Evolutionary conservation across 2,113 vertebrate species (phyloP).

Genomic region (Thamnaconus septentrionalis): DNA sequence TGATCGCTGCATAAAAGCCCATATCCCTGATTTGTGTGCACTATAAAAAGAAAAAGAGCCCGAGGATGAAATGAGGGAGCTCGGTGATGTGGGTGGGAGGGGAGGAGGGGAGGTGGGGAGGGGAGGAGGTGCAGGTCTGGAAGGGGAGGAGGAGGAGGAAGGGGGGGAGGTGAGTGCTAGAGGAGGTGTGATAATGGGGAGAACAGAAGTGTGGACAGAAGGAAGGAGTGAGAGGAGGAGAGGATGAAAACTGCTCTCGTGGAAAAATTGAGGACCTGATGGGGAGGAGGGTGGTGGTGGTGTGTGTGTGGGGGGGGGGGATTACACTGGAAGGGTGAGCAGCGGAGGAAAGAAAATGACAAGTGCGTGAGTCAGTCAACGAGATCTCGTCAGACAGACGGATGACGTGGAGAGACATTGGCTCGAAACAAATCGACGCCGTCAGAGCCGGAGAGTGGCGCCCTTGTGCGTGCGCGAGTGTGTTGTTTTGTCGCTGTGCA

Average conservation of each 20-base stretch:
- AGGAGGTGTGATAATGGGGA: conserved; percentile 34
- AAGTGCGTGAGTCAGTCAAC: conserved; percentile 71
- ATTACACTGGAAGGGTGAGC: no score
- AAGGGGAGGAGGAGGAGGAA: no score
- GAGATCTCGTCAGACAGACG: conserved; percentile 68
- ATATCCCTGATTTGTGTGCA: conserved; percentile 61
- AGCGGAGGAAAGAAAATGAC: conserved; percentile 10
- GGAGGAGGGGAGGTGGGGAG: no score
- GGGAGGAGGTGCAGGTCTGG: no score
- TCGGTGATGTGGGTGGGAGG: no score
- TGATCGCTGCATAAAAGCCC: conserved; percentile 67
- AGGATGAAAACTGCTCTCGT: no score
- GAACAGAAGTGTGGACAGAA: conserved; percentile 56
- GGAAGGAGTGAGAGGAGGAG: conserved; percentile 35
- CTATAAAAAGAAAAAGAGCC: conserved; percentile 36
- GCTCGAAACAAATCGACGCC: conserved; percentile 74
- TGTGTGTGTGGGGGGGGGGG: no score
- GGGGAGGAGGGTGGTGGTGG: no score
- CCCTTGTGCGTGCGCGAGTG: conserved; percentile 11
- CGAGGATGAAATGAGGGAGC: conserved; percentile 22
- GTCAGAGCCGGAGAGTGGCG: conserved; percentile 54
- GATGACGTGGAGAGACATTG: conserved; percentile 67
- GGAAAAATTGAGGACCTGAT: no score
- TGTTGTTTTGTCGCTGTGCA: no score
- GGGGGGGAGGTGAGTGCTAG: conserved; percentile 18